phyloP scores from a whole-genome alignment of 2,888 invertebrate species.

The Amphipoea oculea region DNA sequence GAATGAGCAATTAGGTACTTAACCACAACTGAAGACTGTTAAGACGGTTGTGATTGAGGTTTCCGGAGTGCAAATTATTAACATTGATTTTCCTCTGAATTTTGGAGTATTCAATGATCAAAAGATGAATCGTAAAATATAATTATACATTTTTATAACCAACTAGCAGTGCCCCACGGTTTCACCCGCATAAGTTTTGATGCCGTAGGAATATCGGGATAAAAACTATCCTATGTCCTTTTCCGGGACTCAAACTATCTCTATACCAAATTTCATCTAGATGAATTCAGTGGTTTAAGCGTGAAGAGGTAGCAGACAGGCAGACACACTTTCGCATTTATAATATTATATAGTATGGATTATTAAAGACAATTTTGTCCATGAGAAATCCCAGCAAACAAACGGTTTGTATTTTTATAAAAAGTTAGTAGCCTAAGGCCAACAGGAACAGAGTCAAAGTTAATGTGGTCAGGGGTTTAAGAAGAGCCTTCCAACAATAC shows the following conservation, averaged over 20 bases:
- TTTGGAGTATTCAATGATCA: conserved; percentile 1
- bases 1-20: conserved; percentile 26
- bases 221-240: no score
- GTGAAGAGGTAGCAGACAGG: no score
- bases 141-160: no score
- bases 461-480: not conserved
- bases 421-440: not conserved
- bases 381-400: not conserved
- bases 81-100: not conserved
- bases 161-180: no score
- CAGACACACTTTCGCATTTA: no score
- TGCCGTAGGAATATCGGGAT: no score
- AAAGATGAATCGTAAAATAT: not conserved
- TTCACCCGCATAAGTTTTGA: no score
- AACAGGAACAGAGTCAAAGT: not conserved
- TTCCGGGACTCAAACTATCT: no score
- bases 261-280: no score
- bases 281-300: no score
- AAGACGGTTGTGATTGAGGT: conserved; percentile 35
- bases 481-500: conserved; percentile 24
- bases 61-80: conserved; percentile 24
- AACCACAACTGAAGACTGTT: conserved; percentile 16
- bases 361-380: not conserved
- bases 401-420: not conserved
- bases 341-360: no score